Conservation (phyloP, 2,113 vertebrate genomes). For the Rhodinocichla rosea region DNA sequence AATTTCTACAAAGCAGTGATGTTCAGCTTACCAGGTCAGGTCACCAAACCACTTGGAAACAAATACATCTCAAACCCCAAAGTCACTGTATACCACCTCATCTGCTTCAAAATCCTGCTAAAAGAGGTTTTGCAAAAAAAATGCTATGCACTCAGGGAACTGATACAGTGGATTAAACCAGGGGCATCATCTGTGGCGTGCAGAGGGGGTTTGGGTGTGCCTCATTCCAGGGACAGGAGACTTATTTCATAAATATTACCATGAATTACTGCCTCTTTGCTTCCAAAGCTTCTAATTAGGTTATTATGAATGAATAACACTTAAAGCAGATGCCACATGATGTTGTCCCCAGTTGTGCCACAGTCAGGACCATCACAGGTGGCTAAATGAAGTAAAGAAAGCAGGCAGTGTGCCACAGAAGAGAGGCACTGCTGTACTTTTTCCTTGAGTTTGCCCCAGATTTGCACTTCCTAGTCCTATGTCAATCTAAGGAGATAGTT, state of each 20-base stretch:
- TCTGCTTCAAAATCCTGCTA: background rate
- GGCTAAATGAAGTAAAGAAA: background rate
- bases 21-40: background rate
- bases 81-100: background rate
- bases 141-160: background rate
- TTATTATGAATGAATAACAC: background rate
- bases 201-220: background rate
- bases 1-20: background rate
- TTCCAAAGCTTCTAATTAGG: background rate
- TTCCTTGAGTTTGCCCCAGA: background rate
- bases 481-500: background rate
- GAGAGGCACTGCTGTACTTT: background rate
- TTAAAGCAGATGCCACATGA: background rate
- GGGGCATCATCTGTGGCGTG: rapidly evolving
- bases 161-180: background rate
- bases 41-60: background rate
- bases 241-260: background rate
- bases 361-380: background rate
- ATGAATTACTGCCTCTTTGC: background rate
- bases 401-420: background rate
- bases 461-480: background rate
- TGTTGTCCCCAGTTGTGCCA: background rate
- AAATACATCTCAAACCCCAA: background rate
- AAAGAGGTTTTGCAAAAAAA: background rate
- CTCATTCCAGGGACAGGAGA: background rate